Conservation (phyloP, 2,113 vertebrate genomes). For the Pristiophorus japonicus region DNA sequence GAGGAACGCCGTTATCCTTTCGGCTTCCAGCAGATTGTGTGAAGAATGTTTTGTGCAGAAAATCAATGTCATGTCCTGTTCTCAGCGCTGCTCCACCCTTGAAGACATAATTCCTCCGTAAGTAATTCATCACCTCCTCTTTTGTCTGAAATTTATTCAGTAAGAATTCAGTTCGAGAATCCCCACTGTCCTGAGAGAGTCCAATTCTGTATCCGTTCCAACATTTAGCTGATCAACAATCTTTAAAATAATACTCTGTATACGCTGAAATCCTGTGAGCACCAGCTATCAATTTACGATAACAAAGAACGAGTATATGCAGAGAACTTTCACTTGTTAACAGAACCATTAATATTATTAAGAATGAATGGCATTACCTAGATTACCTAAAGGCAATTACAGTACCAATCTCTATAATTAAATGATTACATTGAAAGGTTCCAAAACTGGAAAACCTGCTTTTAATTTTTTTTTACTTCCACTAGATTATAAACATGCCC, state of each 20-base stretch:
- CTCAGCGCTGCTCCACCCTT: slow-evolving; percentile 45
- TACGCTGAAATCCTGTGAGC: slow-evolving; percentile 49
- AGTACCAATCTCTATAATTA: neutral
- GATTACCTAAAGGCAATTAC: slow-evolving; percentile 39
- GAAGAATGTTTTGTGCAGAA: slow-evolving; percentile 54
- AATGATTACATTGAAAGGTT: neutral
- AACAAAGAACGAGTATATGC: slow-evolving; percentile 23
- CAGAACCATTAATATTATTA: neutral
- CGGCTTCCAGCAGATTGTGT: slow-evolving; percentile 52
- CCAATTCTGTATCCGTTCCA: slow-evolving; percentile 56
- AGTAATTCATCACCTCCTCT: slow-evolving; percentile 41
- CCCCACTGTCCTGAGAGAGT: slow-evolving; percentile 60
- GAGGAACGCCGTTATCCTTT: slow-evolving; percentile 51
- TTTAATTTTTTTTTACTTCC: neutral
- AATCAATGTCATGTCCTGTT: slow-evolving; percentile 52
- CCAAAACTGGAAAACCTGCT: neutral
- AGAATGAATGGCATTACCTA: neutral
- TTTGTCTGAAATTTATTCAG: slow-evolving; percentile 55
- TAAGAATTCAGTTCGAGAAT: slow-evolving; percentile 56
- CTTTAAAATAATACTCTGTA: slow-evolving; percentile 47
- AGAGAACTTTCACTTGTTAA: neutral
- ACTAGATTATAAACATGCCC: neutral
- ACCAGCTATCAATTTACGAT: slow-evolving; percentile 15
- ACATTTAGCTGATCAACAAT: slow-evolving; percentile 55
- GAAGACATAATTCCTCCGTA: slow-evolving; percentile 45